Percentiles rank a stretch among this genome's conserved stretches.
phyloP scores from a whole-genome alignment of 2,888 invertebrate genomes.

The Argynnis bischoffii region DNA sequence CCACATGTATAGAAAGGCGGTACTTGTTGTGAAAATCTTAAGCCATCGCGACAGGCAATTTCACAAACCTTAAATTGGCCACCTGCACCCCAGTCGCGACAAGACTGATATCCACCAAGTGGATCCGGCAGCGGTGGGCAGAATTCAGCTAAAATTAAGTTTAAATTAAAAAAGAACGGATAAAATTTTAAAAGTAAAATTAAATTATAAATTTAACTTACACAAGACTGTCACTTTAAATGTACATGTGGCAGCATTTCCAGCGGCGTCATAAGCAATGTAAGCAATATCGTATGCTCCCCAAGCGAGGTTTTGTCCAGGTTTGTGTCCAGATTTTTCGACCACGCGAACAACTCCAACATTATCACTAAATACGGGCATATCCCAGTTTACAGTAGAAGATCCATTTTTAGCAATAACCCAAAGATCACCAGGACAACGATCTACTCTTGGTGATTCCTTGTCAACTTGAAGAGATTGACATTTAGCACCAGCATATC shows the following conservation, averaged over 20 bases:
- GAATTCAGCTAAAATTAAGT: slow-evolving; percentile 88
- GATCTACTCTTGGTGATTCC: slow-evolving; percentile 91
- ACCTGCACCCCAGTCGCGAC: slow-evolving; percentile 98
- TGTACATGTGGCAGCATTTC: slow-evolving; percentile 94
- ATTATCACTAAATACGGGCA: slow-evolving; percentile 94
- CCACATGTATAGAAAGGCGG: slow-evolving; percentile 98
- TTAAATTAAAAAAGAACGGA: background rate
- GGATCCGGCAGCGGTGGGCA: slow-evolving; percentile 95
- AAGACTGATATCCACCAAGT: slow-evolving; percentile 94
- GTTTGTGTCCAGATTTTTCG: slow-evolving; percentile 92
- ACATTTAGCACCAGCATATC: slow-evolving; percentile 93
- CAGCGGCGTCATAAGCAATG: slow-evolving; percentile 95
- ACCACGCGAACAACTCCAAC: slow-evolving; percentile 90
- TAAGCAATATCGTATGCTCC: slow-evolving; percentile 96
- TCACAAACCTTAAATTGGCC: slow-evolving; percentile 98
- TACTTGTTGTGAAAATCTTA: slow-evolving; percentile 95
- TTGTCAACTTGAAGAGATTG: slow-evolving; percentile 92
- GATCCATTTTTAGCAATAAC: slow-evolving; percentile 96
- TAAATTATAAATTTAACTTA: slow-evolving; percentile 73
- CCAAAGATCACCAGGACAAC: slow-evolving; percentile 97
- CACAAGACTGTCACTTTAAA: slow-evolving; percentile 95
- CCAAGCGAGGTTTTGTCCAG: slow-evolving; percentile 94
- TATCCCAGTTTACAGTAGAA: slow-evolving; percentile 94
- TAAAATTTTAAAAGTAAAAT: background rate
- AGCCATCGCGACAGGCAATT: slow-evolving; percentile 92